Base-by-base conservation (phyloP, 1,140 invertebrate genomes). In the Atta cephalotes region DNA sequence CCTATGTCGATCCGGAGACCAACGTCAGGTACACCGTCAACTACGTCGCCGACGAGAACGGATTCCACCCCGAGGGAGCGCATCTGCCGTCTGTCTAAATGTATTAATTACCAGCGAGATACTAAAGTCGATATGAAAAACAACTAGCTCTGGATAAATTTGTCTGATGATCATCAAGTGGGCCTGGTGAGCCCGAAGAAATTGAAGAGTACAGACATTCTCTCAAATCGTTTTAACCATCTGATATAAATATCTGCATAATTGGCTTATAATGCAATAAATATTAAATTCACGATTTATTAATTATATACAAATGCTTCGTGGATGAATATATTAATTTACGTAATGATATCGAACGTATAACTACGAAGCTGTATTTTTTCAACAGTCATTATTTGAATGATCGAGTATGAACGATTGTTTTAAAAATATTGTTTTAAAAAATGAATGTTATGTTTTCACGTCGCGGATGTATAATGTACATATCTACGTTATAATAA, bases 1-100 rank as follows among this genome's bases (percentile, higher is more conserved):
- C 16, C 14, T 91, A 68, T 7, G 84, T 90, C 35, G 91, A 91
- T 0, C 91, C 91, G 7, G 12, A 7, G 0, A 91, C 91, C 45
- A 94, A 95, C n/a, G 91, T 94, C 39, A 88, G 89, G 35, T 93
- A 95, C 87, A 93, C 90, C 12, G 92, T 96, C 60, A 93, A 92
- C 14, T 96, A 96, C 92, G 91, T 94, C 31, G 95, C 95, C 63
- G 95, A 95, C 63, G 90, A 95, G 53, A 93, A 92, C 66, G 95
- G 95, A 16, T 96, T 93, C 92, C 92, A 89, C 0, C 91, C 93
- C n/a, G 77, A 91, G 62, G 91, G 90, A 51, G 74, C 68, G 7
- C 91, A 91, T 53, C 49, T 92, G 35, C 90, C 91, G 0, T 0
- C 9, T 0, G 31, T 28, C n/a, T 89, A 77, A 89, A 62, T 56